Evolutionary conservation across 2,113 vertebrate genomes (phyloP).

Genomic region (Aplodontia rufa): DNA sequence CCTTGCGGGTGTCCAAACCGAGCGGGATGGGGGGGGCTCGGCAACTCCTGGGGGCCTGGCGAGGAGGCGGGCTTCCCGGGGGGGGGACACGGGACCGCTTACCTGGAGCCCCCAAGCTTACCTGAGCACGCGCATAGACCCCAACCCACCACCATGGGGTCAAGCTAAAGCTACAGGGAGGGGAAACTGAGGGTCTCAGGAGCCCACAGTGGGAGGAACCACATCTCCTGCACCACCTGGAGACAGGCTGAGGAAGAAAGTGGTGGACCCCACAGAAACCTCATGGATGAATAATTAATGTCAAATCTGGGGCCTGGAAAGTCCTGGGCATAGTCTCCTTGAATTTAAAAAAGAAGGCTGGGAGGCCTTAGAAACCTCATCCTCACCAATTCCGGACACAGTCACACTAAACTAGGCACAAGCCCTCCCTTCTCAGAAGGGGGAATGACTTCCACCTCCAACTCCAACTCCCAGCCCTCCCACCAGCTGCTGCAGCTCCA

Average conservation of each 20-base stretch:
- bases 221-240: slow-evolving; percentile 58
- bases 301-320: neutral
- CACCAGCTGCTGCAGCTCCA: slow-evolving; percentile 20
- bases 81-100: slow-evolving; percentile 80
- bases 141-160: slow-evolving; percentile 72
- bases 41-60: slow-evolving; percentile 82
- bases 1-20: slow-evolving; percentile 82
- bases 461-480: slow-evolving; percentile 48
- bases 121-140: slow-evolving; percentile 79
- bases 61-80: slow-evolving; percentile 81
- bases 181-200: slow-evolving; percentile 23
- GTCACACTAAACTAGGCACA: slow-evolving; percentile 33
- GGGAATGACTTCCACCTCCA: neutral
- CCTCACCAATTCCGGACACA: neutral
- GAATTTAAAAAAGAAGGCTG: neutral
- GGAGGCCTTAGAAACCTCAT: neutral
- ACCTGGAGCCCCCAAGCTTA: slow-evolving; percentile 82
- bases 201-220: slow-evolving; percentile 24
- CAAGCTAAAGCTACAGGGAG: slow-evolving; percentile 77
- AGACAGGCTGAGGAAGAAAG: slow-evolving; percentile 63
- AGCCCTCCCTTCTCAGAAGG: neutral
- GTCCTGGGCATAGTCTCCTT: neutral
- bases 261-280: slow-evolving; percentile 29
- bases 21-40: slow-evolving; percentile 81
- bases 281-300: neutral